A percentile compares a stretch with the other conserved stretches of the same genome.
Conservation (phyloP, 2,888 invertebrate species). For the Entomobrya multifasciata region DNA sequence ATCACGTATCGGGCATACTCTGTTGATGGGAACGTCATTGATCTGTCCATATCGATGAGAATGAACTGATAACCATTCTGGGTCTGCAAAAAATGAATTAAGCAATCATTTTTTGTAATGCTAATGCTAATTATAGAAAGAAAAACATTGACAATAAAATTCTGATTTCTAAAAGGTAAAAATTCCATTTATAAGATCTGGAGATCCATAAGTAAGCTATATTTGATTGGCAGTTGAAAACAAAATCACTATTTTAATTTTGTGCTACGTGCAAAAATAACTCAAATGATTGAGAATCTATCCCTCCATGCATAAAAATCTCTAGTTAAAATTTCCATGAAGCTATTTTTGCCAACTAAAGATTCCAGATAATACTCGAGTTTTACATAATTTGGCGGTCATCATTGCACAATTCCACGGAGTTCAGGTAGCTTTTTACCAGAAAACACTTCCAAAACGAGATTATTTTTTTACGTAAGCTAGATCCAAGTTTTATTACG, state of each 20-base stretch:
- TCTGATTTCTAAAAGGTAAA: not conserved
- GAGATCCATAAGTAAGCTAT: too few species aligned
- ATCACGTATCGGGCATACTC: conserved; percentile 87
- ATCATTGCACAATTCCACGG: not conserved
- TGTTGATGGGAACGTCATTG: conserved; percentile 93
- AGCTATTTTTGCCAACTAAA: not conserved
- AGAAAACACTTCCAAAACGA: too few species aligned
- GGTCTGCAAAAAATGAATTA: conserved; percentile 59
- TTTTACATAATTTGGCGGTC: not conserved
- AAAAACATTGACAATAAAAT: not conserved
- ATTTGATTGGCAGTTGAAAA: not conserved
- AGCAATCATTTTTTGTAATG: too few species aligned
- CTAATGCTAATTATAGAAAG: not conserved
- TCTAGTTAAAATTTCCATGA: not conserved
- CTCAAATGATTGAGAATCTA: too few species aligned
- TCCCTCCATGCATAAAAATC: not conserved
- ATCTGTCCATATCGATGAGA: conserved; percentile 83
- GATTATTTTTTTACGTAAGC: too few species aligned
- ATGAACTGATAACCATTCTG: conserved; percentile 78
- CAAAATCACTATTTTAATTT: not conserved
- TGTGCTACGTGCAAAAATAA: too few species aligned
- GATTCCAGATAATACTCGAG: not conserved
- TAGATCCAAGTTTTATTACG: too few species aligned
- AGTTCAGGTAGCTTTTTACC: too few species aligned
- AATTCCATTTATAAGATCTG: too few species aligned